phyloP scores from a whole-genome alignment of 2,888 invertebrate species.

The Drosophila cognata region DNA sequence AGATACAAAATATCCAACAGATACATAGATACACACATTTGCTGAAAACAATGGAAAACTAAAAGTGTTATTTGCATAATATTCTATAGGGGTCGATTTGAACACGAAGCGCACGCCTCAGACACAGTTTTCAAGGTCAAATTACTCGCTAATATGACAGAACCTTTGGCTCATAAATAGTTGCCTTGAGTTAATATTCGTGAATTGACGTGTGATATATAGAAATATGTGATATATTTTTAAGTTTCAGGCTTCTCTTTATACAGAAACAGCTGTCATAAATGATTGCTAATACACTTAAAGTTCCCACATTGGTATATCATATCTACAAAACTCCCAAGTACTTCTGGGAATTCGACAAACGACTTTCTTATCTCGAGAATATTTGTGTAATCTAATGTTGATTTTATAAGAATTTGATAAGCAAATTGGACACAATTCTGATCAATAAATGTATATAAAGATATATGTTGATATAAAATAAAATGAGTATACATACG shows the following conservation, averaged over 20 bases:
- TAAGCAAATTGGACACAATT: slow-evolving; percentile 12
- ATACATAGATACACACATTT: slow-evolving; percentile 31
- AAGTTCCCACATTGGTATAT: neutral
- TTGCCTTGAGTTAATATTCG: neutral
- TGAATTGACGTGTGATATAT: neutral
- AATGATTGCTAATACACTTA: slow-evolving; percentile 1
- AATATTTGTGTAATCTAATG: slow-evolving; percentile 9
- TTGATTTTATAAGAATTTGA: slow-evolving; percentile 8
- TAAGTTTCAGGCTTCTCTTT: neutral
- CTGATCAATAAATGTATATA: neutral
- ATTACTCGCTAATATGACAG: neutral
- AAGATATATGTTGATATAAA: slow-evolving; percentile 25
- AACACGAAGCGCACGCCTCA: slow-evolving; percentile 21
- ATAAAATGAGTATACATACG: slow-evolving; percentile 73
- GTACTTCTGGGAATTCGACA: slow-evolving; percentile 8
- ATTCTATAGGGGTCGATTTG: slow-evolving; percentile 18
- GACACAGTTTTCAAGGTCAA: slow-evolving; percentile 31
- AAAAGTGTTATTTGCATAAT: slow-evolving; percentile 45
- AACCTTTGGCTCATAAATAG: neutral
- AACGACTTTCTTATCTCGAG: slow-evolving; percentile 8
- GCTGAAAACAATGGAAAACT: slow-evolving; percentile 47
- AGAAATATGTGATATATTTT: neutral
- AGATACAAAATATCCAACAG: slow-evolving; percentile 22
- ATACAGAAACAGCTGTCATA: neutral
- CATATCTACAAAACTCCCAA: neutral